Evolutionary conservation across 2,113 vertebrate species (phyloP).

Genomic region (Anser cygnoides): DNA sequence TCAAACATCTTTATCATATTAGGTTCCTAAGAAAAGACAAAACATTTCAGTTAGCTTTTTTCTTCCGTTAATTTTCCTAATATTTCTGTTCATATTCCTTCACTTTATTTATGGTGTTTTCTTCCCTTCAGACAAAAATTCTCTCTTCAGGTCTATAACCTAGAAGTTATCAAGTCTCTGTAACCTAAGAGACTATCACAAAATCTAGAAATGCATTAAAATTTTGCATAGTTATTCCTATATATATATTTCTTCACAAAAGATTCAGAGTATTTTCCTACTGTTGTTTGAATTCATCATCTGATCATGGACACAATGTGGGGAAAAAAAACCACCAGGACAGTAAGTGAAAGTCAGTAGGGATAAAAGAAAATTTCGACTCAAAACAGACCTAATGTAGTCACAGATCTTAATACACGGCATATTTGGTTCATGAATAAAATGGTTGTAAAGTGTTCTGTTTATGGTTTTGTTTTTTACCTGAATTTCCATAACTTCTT

Average conservation of each 20-base stretch:
- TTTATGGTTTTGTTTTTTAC: constrained; percentile 58
- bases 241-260: not conserved
- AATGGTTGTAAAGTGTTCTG: too few species aligned
- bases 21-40: constrained; percentile 71
- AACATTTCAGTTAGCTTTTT: not conserved
- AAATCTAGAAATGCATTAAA: not conserved
- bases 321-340: not conserved
- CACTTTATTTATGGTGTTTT: not conserved
- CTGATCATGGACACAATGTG: not conserved
- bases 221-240: not conserved
- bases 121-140: not conserved
- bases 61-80: not conserved
- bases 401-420: not conserved
- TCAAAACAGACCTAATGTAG: not conserved
- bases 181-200: not conserved
- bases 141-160: not conserved
- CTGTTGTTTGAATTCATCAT: not conserved
- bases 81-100: not conserved
- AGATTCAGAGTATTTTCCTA: not conserved
- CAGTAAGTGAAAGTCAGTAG: not conserved
- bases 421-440: too few species aligned
- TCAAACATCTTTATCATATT: constrained; percentile 78
- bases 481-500: constrained; percentile 84
- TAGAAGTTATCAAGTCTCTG: not conserved
- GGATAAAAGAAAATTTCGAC: not conserved